Conservation (phyloP, 1,140 invertebrate genomes). For the Drosophila triauraria region DNA sequence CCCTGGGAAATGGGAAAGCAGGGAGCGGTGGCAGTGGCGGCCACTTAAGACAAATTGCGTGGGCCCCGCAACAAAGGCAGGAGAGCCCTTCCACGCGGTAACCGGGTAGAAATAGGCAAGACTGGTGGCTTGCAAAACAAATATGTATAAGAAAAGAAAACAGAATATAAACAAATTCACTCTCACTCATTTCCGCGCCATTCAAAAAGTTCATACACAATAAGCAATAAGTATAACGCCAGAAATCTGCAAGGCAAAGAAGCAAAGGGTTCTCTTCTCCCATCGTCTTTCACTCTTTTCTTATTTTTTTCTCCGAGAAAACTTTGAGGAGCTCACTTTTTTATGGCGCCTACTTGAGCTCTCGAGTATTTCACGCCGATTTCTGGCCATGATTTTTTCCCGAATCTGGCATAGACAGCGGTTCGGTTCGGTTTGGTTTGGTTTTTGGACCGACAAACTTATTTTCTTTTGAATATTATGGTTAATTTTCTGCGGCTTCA, state of each 20-base stretch:
- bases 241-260: conserved; percentile 61
- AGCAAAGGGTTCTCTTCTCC: conserved; percentile 46
- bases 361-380: conserved; percentile 77
- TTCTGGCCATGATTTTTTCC: conserved; percentile 54
- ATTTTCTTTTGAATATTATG: conserved; percentile 61
- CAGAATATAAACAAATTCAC: conserved; percentile 32
- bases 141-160: neutral
- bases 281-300: neutral
- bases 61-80: conserved; percentile 10
- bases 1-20: neutral
- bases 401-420: conserved; percentile 31
- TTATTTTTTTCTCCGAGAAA: conserved; percentile 4
- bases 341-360: conserved; percentile 48
- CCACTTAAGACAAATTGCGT: conserved; percentile 84
- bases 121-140: conserved; percentile 4
- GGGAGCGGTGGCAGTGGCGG: conserved; percentile 38
- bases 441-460: conserved; percentile 27
- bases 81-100: neutral
- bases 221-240: conserved; percentile 52
- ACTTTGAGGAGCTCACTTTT: conserved; percentile 59
- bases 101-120: conserved; percentile 25
- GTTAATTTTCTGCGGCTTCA: conserved; percentile 52
- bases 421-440: conserved; percentile 26
- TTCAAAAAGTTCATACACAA: conserved; percentile 65
- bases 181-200: conserved; percentile 29